Base-by-base conservation (phyloP, 1,140 invertebrate genomes). In the Battus philenor region DNA sequence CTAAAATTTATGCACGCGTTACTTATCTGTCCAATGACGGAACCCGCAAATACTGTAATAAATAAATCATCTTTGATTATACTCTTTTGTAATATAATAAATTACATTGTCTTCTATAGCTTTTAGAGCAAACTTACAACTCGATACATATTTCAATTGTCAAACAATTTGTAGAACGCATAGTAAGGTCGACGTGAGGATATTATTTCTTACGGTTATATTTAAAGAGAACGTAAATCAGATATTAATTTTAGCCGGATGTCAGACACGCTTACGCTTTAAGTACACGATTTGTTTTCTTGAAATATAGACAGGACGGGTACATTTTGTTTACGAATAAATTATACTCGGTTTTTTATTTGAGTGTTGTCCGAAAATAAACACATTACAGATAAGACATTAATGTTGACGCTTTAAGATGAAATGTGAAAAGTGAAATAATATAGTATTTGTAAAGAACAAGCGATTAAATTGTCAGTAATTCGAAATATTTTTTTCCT, bases 201-300 rank as follows among this genome's bases (percentile, higher is more conserved):
- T 11, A 26, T 27, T 27, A 27, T 39, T 26, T 39, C 18, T 20
- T 24, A 8, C 12, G 13, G 26, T n/a, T 20, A 15, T 47, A 48
- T 29, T 20, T 56, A 53, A 49, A 57, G 32, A 49, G 22, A 12
- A 50, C 54, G 36, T 61, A 58, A 66, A 68, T 60, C 43, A 47
- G 2, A 29, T 38, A 44, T 44, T 45, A 60, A 47, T 38, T 47
- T 54, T 32, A 29, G 15, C 39, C 29, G 12, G 26, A 44, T 48
- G 41, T 54, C 43, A 24, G 24, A 44, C 31, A 44, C 32, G 41
- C 55, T 59, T 54, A 57, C 44, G 18, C 11, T 41, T 34, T 39
- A 41, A 17, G 34, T 39, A 54, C 32, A 34, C 20, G 51, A 43
- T 47, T 62, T 59, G 52, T 58, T 60, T n/a, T n/a, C n/a, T n/a